phyloP scores from a whole-genome alignment of 2,797 vertebrate genomes.

The Microcaecilia unicolor region DNA sequence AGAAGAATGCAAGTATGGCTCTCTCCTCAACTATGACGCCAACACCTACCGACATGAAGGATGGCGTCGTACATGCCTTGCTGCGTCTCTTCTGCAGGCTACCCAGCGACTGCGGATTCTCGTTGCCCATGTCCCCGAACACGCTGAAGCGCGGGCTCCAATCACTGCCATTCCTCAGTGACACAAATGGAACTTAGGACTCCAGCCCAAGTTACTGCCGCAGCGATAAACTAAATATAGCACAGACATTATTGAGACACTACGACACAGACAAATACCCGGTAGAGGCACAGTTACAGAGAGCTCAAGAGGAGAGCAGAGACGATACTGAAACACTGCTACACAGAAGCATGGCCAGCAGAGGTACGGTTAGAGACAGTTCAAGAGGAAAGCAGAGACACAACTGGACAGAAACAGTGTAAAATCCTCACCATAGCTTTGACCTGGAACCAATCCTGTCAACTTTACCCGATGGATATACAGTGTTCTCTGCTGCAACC shows the following conservation, averaged over 20 bases:
- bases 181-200: slow-evolving; percentile 59
- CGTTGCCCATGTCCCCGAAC: slow-evolving; percentile 78
- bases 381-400: neutral
- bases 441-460: slow-evolving; percentile 50
- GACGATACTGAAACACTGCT: too few relatives aligned
- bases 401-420: too few relatives aligned
- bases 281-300: too few relatives aligned
- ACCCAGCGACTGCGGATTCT: slow-evolving; percentile 79
- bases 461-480: slow-evolving; percentile 74
- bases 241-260: neutral
- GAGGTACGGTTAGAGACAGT: too few relatives aligned
- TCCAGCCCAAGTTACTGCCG: slow-evolving; percentile 73
- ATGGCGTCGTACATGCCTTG: slow-evolving; percentile 70
- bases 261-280: too few relatives aligned
- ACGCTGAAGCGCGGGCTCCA: slow-evolving; percentile 76
- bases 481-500: slow-evolving; percentile 52
- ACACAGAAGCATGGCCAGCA: too few relatives aligned
- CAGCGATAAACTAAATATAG: slow-evolving; percentile 82
- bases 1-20: too few relatives aligned
- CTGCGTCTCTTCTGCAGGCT: slow-evolving; percentile 73
- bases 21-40: neutral
- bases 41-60: slow-evolving; percentile 73
- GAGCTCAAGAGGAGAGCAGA: too few relatives aligned
- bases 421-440: slow-evolving; percentile 67
- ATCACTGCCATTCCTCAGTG: slow-evolving; percentile 51